Conservation (phyloP, 2,113 vertebrate genomes). For the Chaetorhynchus papuensis region DNA sequence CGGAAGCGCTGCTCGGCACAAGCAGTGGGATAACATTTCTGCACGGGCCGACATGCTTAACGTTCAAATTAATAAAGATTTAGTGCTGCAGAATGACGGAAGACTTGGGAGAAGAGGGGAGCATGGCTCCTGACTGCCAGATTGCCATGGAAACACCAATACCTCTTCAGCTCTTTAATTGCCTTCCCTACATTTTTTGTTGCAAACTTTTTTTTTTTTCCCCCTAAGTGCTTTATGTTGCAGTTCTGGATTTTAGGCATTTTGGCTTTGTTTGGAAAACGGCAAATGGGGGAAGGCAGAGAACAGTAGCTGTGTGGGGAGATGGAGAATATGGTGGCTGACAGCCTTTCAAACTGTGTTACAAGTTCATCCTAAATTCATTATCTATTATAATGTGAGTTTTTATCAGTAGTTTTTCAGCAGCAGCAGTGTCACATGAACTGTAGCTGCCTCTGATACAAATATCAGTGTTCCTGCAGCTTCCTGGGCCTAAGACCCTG, state of each 20-base stretch:
- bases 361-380: background rate
- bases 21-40: background rate
- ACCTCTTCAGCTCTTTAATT: constrained; percentile 38
- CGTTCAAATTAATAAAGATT: constrained; percentile 18
- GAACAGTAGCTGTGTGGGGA: background rate
- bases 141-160: constrained; percentile 52
- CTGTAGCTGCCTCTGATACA: background rate
- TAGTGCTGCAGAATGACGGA: constrained; percentile 10
- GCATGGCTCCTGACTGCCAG: background rate
- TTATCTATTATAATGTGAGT: background rate
- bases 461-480: background rate
- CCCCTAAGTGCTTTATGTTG: background rate
- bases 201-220: background rate
- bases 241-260: background rate
- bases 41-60: background rate
- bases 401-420: background rate
- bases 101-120: background rate
- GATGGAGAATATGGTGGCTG: background rate
- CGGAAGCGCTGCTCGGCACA: background rate
- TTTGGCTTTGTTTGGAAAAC: background rate
- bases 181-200: constrained; percentile 1
- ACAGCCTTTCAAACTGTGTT: background rate
- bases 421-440: background rate
- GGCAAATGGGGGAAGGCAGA: background rate
- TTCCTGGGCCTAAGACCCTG: background rate